Base-by-base conservation (phyloP, 2,888 invertebrate species). In the Agrotis puta region DNA sequence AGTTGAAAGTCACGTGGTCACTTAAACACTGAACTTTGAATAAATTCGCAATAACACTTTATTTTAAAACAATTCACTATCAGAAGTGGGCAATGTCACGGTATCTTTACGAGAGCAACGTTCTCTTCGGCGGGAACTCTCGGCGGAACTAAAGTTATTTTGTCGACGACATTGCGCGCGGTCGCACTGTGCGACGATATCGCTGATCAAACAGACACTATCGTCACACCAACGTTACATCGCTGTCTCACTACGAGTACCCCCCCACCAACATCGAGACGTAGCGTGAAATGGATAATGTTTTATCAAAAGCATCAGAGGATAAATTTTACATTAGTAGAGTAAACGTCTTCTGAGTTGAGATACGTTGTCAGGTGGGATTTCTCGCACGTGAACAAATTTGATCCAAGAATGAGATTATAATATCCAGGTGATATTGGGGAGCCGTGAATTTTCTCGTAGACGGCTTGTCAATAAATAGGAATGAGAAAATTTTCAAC, bases 361-460 rank as follows among this genome's bases (percentile, higher is more conserved):
- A 89, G 91, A 92, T 91, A 91, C 88, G 89, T 88, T 87, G 92
- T 90, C 90, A 88, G 89, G 87, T 86, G 89, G 91, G 90, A 92
- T 93, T 92, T 92, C 91, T 93, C 91, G 91, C 92, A 92, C 91
- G 91, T 93, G 93, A 94, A 92, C 92, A 91, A 92, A 94, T 93
- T 94, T 89, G 91, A 94, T 94, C 90, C 87, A 89, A 89, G 90
- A 93, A 91, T 91, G 86, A 92, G 90, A 93, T 94, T 94, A 89
- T 90, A 88, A 90, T 91, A 89, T 90, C 85, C 88, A 89, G 89
- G 89, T 90, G 88, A 91, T 91, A 72, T 78, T 70, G 81, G 69
- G 56, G 69, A 81, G 68, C 58, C 59, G 67, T 64, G 47, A 58
- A 77, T 72, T 54, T 72, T 56, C 56, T 16, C 51, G 62, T 43